Percentiles rank a stretch among this genome's conserved stretches.
Evolutionary conservation across 1,140 invertebrate species (phyloP).

Genomic region (Drosophila gunungcola): DNA sequence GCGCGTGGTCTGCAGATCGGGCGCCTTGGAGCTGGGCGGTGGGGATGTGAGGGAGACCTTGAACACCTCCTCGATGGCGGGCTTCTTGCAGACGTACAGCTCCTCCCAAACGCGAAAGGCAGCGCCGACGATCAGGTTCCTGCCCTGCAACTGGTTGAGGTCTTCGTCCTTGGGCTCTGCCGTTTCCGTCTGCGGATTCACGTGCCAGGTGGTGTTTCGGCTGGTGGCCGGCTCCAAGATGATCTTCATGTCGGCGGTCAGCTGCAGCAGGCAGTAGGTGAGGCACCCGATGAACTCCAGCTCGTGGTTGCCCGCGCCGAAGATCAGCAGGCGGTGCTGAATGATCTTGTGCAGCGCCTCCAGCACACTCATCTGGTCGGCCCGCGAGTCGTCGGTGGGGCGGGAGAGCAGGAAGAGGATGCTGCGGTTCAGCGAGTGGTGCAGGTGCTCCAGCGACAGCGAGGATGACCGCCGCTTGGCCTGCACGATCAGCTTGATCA

Average conservation of each 20-base stretch:
- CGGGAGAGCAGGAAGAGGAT: conserved; percentile 97
- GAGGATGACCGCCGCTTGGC: conserved; percentile 92
- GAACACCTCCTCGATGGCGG: conserved; percentile 96
- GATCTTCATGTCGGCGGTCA: conserved; percentile 96
- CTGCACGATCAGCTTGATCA: conserved; percentile 95
- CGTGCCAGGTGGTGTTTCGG: conserved; percentile 93
- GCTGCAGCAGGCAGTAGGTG: conserved; percentile 96
- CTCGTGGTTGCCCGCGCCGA: conserved; percentile 97
- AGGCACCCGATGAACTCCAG: conserved; percentile 97
- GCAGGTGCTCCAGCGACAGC: conserved; percentile 92
- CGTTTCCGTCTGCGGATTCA: conserved; percentile 90
- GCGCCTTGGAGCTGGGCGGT: conserved; percentile 90
- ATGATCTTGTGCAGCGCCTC: conserved; percentile 97
- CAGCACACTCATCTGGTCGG: conserved; percentile 96
- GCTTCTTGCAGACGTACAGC: conserved; percentile 97
- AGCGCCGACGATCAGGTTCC: conserved; percentile 94
- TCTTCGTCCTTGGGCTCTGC: conserved; percentile 90
- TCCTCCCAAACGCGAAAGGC: conserved; percentile 98
- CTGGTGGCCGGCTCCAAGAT: conserved; percentile 89
- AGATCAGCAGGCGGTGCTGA: conserved; percentile 91
- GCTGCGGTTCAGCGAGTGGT: conserved; percentile 97
- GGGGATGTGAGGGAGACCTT: conserved; percentile 92
- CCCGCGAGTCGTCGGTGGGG: conserved; percentile 93
- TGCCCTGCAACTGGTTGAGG: conserved; percentile 91
- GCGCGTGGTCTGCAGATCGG: conserved; percentile 91